These are phyloP conservation scores for Rhysida immarginata DNA, from an alignment of 1,140 invertebrate genomes.

Conservation along the genomic window DNA sequence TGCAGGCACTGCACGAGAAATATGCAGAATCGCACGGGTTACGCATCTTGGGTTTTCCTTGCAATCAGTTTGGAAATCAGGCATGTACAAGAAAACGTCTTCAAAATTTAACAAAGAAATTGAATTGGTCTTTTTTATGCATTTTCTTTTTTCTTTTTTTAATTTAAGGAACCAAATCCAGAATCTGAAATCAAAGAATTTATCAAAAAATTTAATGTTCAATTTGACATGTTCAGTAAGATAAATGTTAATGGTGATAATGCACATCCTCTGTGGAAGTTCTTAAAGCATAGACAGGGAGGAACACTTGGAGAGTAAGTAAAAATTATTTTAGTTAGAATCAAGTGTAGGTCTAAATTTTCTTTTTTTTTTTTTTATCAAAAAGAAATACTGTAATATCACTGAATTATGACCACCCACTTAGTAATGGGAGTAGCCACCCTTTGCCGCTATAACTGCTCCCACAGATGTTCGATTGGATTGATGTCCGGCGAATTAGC, in stretches of 20 bases:
- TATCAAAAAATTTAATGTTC: conserved; percentile 46
- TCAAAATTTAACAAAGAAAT: not conserved
- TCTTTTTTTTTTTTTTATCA: no score
- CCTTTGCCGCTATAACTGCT: no score
- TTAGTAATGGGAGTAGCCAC: no score
- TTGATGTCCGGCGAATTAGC: no score
- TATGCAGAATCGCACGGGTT: conserved; percentile 46
- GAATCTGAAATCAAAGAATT: conserved; percentile 57
- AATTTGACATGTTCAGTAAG: conserved; percentile 63
- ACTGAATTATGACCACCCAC: no score
- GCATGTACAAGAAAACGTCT: conserved; percentile 13
- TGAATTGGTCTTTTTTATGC: not conserved
- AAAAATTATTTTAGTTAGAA: not conserved
- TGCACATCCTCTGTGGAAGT: conserved; percentile 75
- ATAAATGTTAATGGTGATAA: conserved; percentile 75
- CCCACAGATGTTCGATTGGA: no score
- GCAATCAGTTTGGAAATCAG: conserved; percentile 76
- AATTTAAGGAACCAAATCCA: conserved; percentile 50
- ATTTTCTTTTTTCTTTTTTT: conserved; percentile 1
- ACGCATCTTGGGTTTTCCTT: conserved; percentile 74
- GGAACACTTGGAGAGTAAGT: conserved; percentile 47
- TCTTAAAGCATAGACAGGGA: conserved; percentile 61
- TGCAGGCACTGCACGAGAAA: conserved; percentile 55
- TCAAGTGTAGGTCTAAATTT: no score
- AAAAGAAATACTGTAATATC: no score